Base-by-base conservation (phyloP, 2,888 invertebrate genomes). In the Bellardia pandia region DNA sequence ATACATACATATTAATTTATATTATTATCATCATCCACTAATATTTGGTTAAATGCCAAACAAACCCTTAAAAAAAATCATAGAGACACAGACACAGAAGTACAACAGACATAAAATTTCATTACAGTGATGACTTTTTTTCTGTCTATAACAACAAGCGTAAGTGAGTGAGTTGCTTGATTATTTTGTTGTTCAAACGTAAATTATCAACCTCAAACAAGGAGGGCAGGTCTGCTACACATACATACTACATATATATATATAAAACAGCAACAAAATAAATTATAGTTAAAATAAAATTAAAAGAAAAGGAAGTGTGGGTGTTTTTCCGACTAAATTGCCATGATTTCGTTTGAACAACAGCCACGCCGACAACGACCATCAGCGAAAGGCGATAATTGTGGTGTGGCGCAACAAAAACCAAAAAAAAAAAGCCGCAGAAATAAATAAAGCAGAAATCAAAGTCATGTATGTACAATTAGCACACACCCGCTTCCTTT, bases 41-140 rank as follows among this genome's bases (percentile, higher is more conserved):
- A 72, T 85, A 88, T 84, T 89, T 89, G 88, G 77, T 85, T 64
- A 68, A 76, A 66, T 85, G 88, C 85, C 88, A 85, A 68, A 74
- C 30, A 33, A 66, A 72, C 37, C 56, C 40, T 40, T 74, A 40
- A 33, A 13, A 71, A 74, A 53, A 60, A 68, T 64, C 71, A 42
- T 30, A 60, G 48, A 71, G 9, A 74, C 23, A 78, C 33, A 69
- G 5, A 7, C 13, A 79, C n/a, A 23, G 48, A 37, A 37, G 9
- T 13, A 58, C 23, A 30, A 45, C 13, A 7, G 7, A 45, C 42
- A 62, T 8, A 80, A 72, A 56, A 16, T 62, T 72, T 62, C 72
- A 64, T 64, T 72, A n/a, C 30, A 45, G 3, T 68, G 51, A 51
- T 68, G 79, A n/a, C 51, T 64, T 56, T 66, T 40, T 51, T 48